A percentile compares a stretch with the other conserved stretches of the same genome.
Conservation (phyloP, 2,797 vertebrate genomes). For the Notamacropus eugenii region DNA sequence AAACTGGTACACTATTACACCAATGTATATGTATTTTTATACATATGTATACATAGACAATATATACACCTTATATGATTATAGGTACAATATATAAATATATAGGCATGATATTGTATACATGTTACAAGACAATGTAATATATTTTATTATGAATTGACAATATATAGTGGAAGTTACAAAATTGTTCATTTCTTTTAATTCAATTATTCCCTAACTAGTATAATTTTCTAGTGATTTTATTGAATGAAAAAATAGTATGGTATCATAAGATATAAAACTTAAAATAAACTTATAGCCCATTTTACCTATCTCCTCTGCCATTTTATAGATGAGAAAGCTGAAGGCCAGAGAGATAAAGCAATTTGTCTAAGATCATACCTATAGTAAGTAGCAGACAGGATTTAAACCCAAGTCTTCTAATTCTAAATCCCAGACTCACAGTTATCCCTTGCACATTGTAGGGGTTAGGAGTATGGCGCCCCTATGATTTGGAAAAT, state of each 20-base stretch:
- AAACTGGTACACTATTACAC: not conserved
- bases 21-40: not conserved
- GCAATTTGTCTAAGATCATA: not conserved
- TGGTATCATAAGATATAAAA: not conserved
- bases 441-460: not conserved
- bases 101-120: not conserved
- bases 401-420: not conserved
- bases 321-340: not conserved
- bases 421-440: not conserved
- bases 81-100: not conserved
- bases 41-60: not conserved
- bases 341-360: not conserved
- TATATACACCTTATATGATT: not conserved
- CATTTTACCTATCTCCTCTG: not conserved
- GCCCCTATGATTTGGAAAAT: not conserved
- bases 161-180: not conserved
- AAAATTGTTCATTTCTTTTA: not conserved
- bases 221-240: not conserved
- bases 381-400: not conserved
- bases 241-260: not conserved
- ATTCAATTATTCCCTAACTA: not conserved
- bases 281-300: not conserved
- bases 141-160: not conserved
- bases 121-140: not conserved
- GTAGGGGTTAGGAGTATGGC: accelerated